Evolutionary conservation across 2,888 invertebrate species (phyloP).

Genomic region (Drosophila cracens): DNA sequence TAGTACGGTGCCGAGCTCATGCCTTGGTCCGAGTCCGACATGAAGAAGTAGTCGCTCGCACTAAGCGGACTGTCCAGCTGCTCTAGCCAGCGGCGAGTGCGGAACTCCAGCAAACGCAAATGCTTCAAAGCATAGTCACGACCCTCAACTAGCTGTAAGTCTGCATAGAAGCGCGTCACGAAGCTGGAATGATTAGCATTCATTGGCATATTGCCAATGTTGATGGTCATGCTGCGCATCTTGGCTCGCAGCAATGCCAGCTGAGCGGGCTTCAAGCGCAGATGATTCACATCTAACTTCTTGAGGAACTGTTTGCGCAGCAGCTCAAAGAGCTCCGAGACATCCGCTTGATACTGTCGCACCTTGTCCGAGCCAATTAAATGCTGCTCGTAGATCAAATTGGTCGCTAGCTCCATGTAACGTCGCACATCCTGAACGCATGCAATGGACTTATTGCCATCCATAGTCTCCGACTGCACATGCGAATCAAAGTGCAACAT

Average conservation of each 20-base stretch:
- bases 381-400: slow-evolving; percentile 62
- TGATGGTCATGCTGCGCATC: slow-evolving; percentile 55
- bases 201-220: slow-evolving; percentile 78
- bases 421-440: slow-evolving; percentile 75
- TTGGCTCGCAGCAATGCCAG: slow-evolving; percentile 51
- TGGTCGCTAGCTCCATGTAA: slow-evolving; percentile 74
- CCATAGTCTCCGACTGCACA: slow-evolving; percentile 52
- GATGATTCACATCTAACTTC: slow-evolving; percentile 51
- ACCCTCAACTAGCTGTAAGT: slow-evolving; percentile 32
- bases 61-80: slow-evolving; percentile 17
- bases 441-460: slow-evolving; percentile 29
- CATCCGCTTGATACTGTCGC: slow-evolving; percentile 9
- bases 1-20: slow-evolving; percentile 70
- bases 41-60: slow-evolving; percentile 25
- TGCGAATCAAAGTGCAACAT: slow-evolving; percentile 74
- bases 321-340: slow-evolving; percentile 39
- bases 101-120: slow-evolving; percentile 59
- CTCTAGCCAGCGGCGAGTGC: slow-evolving; percentile 26
- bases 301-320: slow-evolving; percentile 57
- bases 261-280: slow-evolving; percentile 36
- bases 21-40: slow-evolving; percentile 31
- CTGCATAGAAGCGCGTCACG: slow-evolving; percentile 55
- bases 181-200: slow-evolving; percentile 32
- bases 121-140: slow-evolving; percentile 66
- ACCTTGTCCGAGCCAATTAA: slow-evolving; percentile 33